Evolutionary conservation across 2,888 invertebrate species (phyloP), one percentile per base, ranked within the genome.

Genomic region (Myopa tessellatipennis): DNA sequence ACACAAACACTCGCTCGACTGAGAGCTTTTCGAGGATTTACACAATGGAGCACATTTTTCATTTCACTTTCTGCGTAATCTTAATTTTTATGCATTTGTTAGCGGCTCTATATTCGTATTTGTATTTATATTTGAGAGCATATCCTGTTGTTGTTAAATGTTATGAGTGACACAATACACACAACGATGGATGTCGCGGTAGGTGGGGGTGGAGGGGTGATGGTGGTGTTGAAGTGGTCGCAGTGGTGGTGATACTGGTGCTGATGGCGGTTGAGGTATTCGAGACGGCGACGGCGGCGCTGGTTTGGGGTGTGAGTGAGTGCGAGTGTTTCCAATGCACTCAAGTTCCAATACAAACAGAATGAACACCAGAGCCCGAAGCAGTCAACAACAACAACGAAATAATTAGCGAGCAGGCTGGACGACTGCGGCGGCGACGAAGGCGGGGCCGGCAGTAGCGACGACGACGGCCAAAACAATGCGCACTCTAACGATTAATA

Each of bases 301-400:
- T 58, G 4, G 14, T 16, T 14, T 58, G 4, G 5, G 18, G 1
- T 58, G 60, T 58, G 16, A 26, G 70, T 8, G 52, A 6, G 34
- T 55, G 60, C 26, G 52, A 26, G 34, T 55, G 60, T 61, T 38
- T 55, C 58, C 55, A 40, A 74, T 63, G 34, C 55, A 67, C 55
- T 76, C 76, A 76, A 52, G 50, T 76, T 71, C 26, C 70, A 76
- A 63, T 63, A 18, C 61, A 63, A 63, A 63, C 76, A 76, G n/a
- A 67, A 60, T 45, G 45, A 45, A 45, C 60, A 72, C 72, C 18
- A 61, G 72, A 18, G 58, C 60, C 38, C 40, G 14, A 61, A 61
- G 36, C 61, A 72, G 72, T 40, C 60, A 61, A 18, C 61, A 60
- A 61, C 72, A 72, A 72, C 72, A 40, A 18, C 61, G 38, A 72